Conservation (phyloP, 2,113 vertebrate genomes). For the Nerophis ophidion region DNA sequence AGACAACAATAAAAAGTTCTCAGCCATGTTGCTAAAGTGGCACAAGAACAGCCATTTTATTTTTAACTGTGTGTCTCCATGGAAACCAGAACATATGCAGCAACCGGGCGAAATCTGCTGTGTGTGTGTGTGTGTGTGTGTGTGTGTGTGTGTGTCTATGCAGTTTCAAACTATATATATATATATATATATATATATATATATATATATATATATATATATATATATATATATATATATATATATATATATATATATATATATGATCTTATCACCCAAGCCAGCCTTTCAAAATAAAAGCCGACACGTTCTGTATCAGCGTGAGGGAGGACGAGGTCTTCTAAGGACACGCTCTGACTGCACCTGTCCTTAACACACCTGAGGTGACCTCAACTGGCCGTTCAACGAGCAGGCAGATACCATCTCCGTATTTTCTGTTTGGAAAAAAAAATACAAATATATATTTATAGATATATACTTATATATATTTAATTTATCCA, state of each 20-base stretch:
- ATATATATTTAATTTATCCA: no score
- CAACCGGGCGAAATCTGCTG: conserved; percentile 54
- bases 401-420: background rate
- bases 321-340: conserved; percentile 9
- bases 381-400: conserved; percentile 17
- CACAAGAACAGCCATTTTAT: conserved; percentile 69
- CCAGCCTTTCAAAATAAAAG: conserved; percentile 9
- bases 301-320: background rate
- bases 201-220: no score
- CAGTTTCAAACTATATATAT: background rate
- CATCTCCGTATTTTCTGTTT: no score
- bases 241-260: no score
- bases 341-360: conserved; percentile 15
- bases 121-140: conserved; percentile 29
- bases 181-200: no score
- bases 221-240: no score
- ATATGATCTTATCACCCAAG: background rate
- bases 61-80: conserved; percentile 72
- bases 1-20: background rate
- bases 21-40: conserved; percentile 61
- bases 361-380: conserved; percentile 1
- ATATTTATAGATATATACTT: no score
- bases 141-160: conserved; percentile 41
- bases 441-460: no score
- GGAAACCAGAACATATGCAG: conserved; percentile 61